These are phyloP conservation scores for Xenops minutus DNA, from an alignment of 2,797 vertebrate species.

Conservation along the genomic window DNA sequence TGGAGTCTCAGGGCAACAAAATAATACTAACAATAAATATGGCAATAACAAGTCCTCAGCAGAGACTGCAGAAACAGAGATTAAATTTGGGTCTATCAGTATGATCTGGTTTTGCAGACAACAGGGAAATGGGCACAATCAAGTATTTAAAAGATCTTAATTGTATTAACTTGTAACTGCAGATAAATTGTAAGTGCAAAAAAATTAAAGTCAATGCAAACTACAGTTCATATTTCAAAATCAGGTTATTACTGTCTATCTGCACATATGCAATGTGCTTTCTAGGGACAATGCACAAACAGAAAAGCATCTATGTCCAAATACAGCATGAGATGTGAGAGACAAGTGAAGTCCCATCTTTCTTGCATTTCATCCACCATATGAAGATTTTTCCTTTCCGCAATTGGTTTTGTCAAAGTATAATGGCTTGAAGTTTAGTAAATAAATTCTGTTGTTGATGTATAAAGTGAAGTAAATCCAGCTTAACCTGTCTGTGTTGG, in stretches of 20 bases:
- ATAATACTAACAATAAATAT: background rate
- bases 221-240: background rate
- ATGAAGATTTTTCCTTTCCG: background rate
- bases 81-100: background rate
- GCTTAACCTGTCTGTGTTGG: background rate
- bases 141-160: background rate
- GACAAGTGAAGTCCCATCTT: background rate
- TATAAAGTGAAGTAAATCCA: background rate
- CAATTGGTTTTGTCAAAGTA: background rate
- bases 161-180: background rate
- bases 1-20: background rate
- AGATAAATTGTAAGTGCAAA: background rate
- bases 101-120: background rate
- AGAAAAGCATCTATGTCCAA: background rate
- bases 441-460: constrained; percentile 5
- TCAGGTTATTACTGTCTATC: background rate
- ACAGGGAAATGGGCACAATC: background rate
- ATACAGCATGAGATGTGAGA: background rate
- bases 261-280: background rate
- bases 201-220: background rate
- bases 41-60: background rate
- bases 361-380: background rate
- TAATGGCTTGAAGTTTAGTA: background rate
- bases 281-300: background rate
- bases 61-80: background rate